Percentiles rank a stretch among this genome's conserved stretches.
phyloP scores from a whole-genome alignment of 2,113 vertebrate species.

The Notiomystis cincta region DNA sequence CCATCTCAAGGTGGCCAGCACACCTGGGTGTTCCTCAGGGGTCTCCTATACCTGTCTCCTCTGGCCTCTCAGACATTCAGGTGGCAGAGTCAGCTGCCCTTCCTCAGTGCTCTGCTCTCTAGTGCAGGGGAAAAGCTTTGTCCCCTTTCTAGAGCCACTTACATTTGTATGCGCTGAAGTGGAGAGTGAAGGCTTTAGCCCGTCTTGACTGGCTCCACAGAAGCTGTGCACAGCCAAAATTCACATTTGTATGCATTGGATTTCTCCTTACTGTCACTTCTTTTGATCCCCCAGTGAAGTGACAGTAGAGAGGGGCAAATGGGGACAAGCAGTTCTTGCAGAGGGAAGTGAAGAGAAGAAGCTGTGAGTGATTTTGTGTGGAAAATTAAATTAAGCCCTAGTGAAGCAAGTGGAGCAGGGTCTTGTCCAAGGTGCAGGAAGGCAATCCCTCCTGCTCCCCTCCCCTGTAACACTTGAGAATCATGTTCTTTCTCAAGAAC shows the following conservation, averaged over 20 bases:
- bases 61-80: neutral
- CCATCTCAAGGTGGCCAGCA: neutral
- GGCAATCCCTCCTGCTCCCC: neutral
- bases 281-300: neutral
- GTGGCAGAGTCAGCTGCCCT: neutral
- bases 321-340: neutral
- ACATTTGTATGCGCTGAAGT: neutral
- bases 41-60: neutral
- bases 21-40: neutral
- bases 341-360: neutral
- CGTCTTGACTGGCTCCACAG: accelerated
- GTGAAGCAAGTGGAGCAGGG: neutral
- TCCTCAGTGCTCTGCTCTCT: neutral
- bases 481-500: neutral
- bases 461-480: neutral
- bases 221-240: neutral
- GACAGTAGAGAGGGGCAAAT: neutral
- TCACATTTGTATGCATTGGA: neutral
- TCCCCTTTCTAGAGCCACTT: neutral
- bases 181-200: neutral
- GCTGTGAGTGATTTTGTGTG: neutral
- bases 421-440: neutral
- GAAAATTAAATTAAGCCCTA: constrained; percentile 48
- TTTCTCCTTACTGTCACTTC: neutral
- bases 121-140: neutral